Base-by-base conservation (phyloP, 2,113 vertebrate genomes). In the Pterocles gutturalis region DNA sequence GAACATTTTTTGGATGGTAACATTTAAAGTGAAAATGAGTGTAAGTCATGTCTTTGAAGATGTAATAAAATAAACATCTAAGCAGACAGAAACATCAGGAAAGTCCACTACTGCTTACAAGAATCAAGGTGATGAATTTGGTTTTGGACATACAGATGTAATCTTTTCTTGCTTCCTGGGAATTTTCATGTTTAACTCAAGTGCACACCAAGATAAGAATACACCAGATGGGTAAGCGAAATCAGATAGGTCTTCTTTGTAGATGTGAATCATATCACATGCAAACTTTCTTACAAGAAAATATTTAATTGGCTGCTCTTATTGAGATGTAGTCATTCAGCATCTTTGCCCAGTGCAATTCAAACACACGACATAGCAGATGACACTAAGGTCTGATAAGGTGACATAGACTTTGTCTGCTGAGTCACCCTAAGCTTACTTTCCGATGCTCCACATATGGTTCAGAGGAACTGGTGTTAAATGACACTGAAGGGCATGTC, bases 291-390 rank as follows among this genome's bases (percentile, higher is more conserved):
- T 67, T 75, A 22, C 31, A 60, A 58, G 38, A 71, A 90, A 89
- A 81, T 89, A 89, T 93, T 93, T 95, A 89, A 87, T 86, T 94
- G 90, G 3, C 22, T 67, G 45, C 9, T 46, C 13, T 80, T 85
- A 36, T 1, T 66, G 41, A 55, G 31, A 43, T 71, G 13, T 19
- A 62, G 38, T 62, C 28, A 43, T 81, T 76, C 79, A 76, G 7
- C 29, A n/a, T 48, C 11, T 67, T 89, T 85, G 9, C 54, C 88
- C 34, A n/a, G 34, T 70, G 41, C 21, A 51, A 65, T 21, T 45
- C 38, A 54, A 86, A 53, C 77, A 17, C 25, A 13, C 0, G 1
- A 33, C 10, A 18, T 16, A 55, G 51, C 16, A 69, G 28, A 38
- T 2, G 12, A 28, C 24, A 16, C 3, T 25, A 34, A 57, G 24